These are phyloP conservation scores for Telmatherina bonti DNA, from an alignment of 2,797 vertebrate genomes.

Conservation along the genomic window DNA sequence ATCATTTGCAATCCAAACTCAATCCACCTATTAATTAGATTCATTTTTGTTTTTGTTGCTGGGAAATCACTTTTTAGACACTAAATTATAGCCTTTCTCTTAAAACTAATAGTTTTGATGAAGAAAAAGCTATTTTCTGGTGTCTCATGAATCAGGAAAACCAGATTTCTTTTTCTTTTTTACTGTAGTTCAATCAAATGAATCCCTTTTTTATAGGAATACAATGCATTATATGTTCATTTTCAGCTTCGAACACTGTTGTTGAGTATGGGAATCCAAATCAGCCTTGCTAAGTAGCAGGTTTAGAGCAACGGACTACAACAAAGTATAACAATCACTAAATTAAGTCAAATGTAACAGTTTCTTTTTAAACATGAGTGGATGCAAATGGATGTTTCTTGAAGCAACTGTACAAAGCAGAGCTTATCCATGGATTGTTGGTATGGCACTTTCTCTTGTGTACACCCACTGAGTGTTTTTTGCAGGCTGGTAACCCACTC, in stretches of 20 bases:
- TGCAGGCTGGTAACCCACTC: conserved; percentile 54
- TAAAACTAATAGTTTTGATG: background rate
- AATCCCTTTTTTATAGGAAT: conserved; percentile 10
- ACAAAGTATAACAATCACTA: background rate
- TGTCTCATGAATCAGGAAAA: background rate
- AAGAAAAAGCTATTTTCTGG: conserved; percentile 7
- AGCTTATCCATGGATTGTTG: conserved; percentile 14
- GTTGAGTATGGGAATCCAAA: background rate
- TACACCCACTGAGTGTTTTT: conserved; percentile 52
- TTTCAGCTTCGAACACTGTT: background rate
- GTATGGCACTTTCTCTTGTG: conserved; percentile 44
- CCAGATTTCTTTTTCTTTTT: too few species aligned
- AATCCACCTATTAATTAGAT: background rate
- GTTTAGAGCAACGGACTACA: background rate
- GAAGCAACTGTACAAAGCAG: background rate
- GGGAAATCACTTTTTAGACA: conserved; percentile 1
- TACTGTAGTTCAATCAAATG: conserved; percentile 14
- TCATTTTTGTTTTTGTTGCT: background rate
- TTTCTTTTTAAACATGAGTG: background rate
- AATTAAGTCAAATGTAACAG: background rate
- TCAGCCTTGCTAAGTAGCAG: background rate
- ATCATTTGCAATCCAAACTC: conserved; percentile 5
- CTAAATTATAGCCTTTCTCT: background rate
- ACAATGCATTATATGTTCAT: conserved; percentile 1
- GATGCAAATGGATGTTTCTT: conserved; percentile 1